A percentile compares a stretch with the other conserved stretches of the same genome.
Evolutionary conservation across 2,797 vertebrate genomes (phyloP).

Genomic region (Phataginus tetradactyla): DNA sequence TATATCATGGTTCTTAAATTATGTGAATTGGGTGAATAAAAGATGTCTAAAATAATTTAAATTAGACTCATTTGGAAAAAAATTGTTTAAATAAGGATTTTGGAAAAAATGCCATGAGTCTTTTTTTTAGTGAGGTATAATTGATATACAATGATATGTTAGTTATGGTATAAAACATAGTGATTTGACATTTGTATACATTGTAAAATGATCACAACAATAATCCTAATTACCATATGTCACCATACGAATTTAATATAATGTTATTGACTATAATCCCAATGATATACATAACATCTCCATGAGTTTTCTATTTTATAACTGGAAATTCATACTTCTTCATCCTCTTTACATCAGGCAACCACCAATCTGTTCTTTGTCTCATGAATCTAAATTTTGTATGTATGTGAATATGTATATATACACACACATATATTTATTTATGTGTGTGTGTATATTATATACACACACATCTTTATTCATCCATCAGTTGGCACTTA

Average conservation of each 20-base stretch:
- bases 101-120: not conserved
- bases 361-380: not conserved
- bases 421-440: too few relatives aligned
- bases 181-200: not conserved
- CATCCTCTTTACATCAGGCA: not conserved
- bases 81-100: constrained; percentile 9
- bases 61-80: not conserved
- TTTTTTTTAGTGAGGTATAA: not conserved
- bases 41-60: not conserved
- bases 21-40: not conserved
- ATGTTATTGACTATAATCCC: not conserved
- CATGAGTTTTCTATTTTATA: not conserved
- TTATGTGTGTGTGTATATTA: too few relatives aligned
- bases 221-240: not conserved
- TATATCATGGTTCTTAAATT: not conserved
- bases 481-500: not conserved
- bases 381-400: not conserved
- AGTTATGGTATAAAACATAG: not conserved
- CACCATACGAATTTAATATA: not conserved
- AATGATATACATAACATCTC: not conserved
- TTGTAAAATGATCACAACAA: not conserved
- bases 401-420: not conserved
- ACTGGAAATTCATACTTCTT: not conserved
- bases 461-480: not conserved
- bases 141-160: not conserved